Evolutionary conservation across 2,888 invertebrate genomes (phyloP).

Genomic region (Pegoplata infirma): DNA sequence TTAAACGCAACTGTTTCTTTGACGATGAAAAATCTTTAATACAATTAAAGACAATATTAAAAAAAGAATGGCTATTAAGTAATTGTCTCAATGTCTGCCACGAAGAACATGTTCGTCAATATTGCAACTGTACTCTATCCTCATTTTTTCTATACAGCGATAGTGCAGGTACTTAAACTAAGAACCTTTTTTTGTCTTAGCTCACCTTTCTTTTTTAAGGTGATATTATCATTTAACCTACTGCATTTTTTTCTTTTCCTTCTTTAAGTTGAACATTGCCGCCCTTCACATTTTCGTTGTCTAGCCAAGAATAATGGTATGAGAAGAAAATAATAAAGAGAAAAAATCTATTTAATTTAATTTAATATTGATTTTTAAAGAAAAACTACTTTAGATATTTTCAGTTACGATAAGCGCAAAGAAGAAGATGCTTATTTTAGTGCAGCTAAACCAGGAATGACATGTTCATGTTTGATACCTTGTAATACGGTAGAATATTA

Average conservation of each 20-base stretch:
- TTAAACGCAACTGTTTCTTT: conserved; percentile 72
- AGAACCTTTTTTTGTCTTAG: not conserved
- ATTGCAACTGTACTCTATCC: conserved; percentile 74
- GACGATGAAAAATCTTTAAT: conserved; percentile 51
- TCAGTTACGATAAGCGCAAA: conserved; percentile 71
- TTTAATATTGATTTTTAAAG: not conserved
- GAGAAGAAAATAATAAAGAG: not conserved
- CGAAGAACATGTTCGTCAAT: conserved; percentile 69
- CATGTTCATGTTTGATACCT: conserved; percentile 73
- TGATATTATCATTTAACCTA: not conserved
- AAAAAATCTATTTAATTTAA: not conserved
- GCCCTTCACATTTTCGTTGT: conserved; percentile 71
- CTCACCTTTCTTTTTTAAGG: too few species aligned
- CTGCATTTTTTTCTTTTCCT: not conserved
- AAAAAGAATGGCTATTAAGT: conserved; percentile 59
- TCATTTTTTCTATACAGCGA: conserved; percentile 69
- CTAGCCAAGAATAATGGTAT: conserved; percentile 71
- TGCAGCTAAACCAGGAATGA: conserved; percentile 72
- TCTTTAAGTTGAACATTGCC: conserved; percentile 64
- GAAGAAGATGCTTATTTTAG: conserved; percentile 72
- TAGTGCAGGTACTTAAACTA: conserved; percentile 62
- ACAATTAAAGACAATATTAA: not conserved
- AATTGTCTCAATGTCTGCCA: conserved; percentile 75
- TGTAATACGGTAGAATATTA: conserved; percentile 73
- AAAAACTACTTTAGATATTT: conserved; percentile 67